phyloP scores from a whole-genome alignment of 2,888 invertebrate genomes.

The Archaeoteleia sp. region DNA sequence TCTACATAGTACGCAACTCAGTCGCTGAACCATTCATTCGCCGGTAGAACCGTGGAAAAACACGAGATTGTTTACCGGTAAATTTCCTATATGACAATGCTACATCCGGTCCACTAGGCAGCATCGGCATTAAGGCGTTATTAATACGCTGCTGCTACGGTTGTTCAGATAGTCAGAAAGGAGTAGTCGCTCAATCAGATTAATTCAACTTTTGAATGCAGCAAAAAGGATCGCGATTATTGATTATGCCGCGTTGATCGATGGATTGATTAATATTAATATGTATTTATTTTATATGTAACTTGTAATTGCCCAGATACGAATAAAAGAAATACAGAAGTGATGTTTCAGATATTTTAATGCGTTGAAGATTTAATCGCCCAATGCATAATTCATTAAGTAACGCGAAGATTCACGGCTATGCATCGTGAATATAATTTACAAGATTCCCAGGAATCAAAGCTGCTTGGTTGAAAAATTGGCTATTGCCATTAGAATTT shows the following conservation, averaged over 20 bases:
- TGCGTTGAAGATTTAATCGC: constrained; percentile 12
- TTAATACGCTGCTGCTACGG: constrained; percentile 18
- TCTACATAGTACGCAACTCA: constrained; percentile 33
- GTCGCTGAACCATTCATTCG: constrained; percentile 31
- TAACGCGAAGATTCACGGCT: constrained; percentile 16
- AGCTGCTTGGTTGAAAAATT: too few relatives aligned
- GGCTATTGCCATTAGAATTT: too few relatives aligned
- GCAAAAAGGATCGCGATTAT: too few relatives aligned
- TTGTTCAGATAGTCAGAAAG: too few relatives aligned
- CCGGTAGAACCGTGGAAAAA: constrained; percentile 45
- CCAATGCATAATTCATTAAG: constrained; percentile 35
- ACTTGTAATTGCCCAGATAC: constrained; percentile 8
- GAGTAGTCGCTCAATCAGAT: too few relatives aligned
- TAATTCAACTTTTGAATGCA: too few relatives aligned
- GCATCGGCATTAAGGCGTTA: constrained; percentile 35
- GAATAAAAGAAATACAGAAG: constrained; percentile 3
- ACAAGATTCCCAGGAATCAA: too few relatives aligned
- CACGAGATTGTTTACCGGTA: constrained; percentile 54
- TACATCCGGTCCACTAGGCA: constrained; percentile 36
- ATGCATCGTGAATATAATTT: too few relatives aligned
- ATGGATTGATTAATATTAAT: too few relatives aligned
- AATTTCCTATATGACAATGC: constrained; percentile 60
- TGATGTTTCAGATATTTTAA: constrained; percentile 8
- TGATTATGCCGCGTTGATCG: too few relatives aligned
- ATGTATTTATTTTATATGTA: background rate